Percentiles rank a stretch among this genome's conserved stretches.
phyloP scores from a whole-genome alignment of 1,140 invertebrate genomes.

The Vanessa atalanta region DNA sequence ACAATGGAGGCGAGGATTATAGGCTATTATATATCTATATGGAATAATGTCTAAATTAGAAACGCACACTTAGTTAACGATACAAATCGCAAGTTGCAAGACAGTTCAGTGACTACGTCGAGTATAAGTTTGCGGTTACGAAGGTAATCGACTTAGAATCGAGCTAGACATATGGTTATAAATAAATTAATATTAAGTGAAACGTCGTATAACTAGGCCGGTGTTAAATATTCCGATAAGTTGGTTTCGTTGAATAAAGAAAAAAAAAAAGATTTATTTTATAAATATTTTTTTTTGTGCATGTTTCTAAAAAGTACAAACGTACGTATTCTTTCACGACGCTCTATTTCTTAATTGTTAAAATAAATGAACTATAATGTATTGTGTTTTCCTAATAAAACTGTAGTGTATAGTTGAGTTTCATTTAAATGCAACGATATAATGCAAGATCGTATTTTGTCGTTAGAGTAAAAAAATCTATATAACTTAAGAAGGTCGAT shows the following conservation, averaged over 20 bases:
- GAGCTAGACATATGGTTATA: slow-evolving; percentile 10
- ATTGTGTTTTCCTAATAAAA: slow-evolving; percentile 79
- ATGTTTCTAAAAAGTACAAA: slow-evolving; percentile 68
- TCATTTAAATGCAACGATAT: slow-evolving; percentile 43
- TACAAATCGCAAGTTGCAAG: slow-evolving; percentile 18
- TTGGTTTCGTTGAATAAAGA: slow-evolving; percentile 48
- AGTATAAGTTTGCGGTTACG: slow-evolving; percentile 1
- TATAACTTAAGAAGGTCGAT: too few relatives aligned
- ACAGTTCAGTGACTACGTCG: slow-evolving; percentile 19
- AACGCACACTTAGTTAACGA: slow-evolving; percentile 22
- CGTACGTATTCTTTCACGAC: slow-evolving; percentile 58
- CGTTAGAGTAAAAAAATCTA: too few relatives aligned
- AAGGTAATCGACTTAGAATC: slow-evolving; percentile 8
- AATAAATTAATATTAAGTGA: slow-evolving; percentile 13
- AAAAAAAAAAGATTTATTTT: slow-evolving; percentile 46
- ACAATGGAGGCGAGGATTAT: not conserved
- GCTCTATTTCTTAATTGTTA: slow-evolving; percentile 71
- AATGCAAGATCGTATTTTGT: not conserved
- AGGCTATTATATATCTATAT: not conserved
- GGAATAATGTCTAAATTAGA: slow-evolving; percentile 1
- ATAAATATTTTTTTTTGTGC: slow-evolving; percentile 60
- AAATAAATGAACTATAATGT: slow-evolving; percentile 73
- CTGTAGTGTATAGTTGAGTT: slow-evolving; percentile 69
- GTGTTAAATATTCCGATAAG: slow-evolving; percentile 6
- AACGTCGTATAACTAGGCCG: slow-evolving; percentile 8